These are phyloP conservation scores for Stegophylla sp. DNA, from an alignment of 2,888 invertebrate genomes.

Conservation along the genomic window DNA sequence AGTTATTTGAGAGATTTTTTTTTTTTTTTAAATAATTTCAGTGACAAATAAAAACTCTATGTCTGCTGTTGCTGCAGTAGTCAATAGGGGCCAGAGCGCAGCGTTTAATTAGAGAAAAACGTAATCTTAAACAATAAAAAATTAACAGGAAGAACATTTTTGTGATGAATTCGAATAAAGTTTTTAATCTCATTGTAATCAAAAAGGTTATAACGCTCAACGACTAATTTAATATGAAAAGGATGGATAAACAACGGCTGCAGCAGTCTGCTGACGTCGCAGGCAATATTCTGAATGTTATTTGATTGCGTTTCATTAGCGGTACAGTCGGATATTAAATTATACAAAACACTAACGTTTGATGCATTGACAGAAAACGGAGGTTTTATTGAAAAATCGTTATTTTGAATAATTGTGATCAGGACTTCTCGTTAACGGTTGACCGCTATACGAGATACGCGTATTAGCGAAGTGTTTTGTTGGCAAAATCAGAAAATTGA, in stretches of 20 bases:
- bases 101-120: too few relatives aligned
- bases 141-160: not conserved
- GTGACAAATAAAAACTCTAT: too few relatives aligned
- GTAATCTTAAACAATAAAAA: not conserved
- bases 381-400: not conserved
- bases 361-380: not conserved
- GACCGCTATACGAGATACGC: not conserved
- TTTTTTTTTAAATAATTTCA: too few relatives aligned
- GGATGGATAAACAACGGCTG: not conserved
- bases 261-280: not conserved
- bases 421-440: not conserved
- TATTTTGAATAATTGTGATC: not conserved
- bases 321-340: slow-evolving; percentile 22
- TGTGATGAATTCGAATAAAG: not conserved
- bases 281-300: not conserved
- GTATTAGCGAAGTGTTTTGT: not conserved
- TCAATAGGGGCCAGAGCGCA: too few relatives aligned
- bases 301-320: slow-evolving; percentile 17
- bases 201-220: slow-evolving; percentile 3
- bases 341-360: not conserved
- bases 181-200: not conserved
- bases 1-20: too few relatives aligned
- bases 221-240: slow-evolving; percentile 29
- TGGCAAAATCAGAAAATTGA: not conserved
- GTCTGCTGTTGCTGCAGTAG: too few relatives aligned